Percentiles rank a stretch among this genome's conserved stretches.
Evolutionary conservation across 2,888 invertebrate genomes (phyloP).

Genomic region (Pinctada fucata): DNA sequence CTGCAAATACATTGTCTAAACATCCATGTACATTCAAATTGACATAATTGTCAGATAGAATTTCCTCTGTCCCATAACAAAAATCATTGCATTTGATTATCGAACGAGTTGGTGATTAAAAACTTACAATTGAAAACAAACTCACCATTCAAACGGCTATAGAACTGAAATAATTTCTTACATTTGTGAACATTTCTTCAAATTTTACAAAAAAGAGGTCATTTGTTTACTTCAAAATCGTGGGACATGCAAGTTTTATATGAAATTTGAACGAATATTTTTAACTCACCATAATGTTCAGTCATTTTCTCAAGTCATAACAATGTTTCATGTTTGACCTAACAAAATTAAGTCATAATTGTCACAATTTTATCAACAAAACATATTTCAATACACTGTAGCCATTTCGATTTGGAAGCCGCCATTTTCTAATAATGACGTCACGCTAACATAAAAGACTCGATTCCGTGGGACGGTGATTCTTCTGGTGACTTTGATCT

Average conservation of each 20-base stretch:
- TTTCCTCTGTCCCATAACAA: not conserved
- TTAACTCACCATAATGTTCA: constrained; percentile 15
- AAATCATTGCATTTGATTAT: no score
- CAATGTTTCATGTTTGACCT: constrained; percentile 14
- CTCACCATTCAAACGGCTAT: no score
- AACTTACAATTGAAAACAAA: no score
- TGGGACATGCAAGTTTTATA: not conserved
- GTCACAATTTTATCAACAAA: constrained; percentile 2
- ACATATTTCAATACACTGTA: constrained; percentile 33
- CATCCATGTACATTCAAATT: no score
- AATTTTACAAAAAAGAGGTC: constrained; percentile 21
- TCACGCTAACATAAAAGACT: constrained; percentile 41
- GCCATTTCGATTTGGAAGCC: constrained; percentile 62
- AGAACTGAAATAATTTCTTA: no score
- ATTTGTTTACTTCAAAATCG: constrained; percentile 20
- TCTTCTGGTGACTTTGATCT: no score
- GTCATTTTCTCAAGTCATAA: constrained; percentile 16
- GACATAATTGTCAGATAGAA: not conserved
- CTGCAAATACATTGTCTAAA: not conserved
- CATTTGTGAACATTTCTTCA: not conserved
- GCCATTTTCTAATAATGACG: constrained; percentile 64
- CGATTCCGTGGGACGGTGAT: not conserved
- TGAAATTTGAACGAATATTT: not conserved
- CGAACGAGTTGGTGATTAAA: no score
- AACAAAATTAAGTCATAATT: not conserved